These are phyloP conservation scores for Malthinus flaveolus DNA, from an alignment of 2,888 invertebrate genomes.

Conservation along the genomic window DNA sequence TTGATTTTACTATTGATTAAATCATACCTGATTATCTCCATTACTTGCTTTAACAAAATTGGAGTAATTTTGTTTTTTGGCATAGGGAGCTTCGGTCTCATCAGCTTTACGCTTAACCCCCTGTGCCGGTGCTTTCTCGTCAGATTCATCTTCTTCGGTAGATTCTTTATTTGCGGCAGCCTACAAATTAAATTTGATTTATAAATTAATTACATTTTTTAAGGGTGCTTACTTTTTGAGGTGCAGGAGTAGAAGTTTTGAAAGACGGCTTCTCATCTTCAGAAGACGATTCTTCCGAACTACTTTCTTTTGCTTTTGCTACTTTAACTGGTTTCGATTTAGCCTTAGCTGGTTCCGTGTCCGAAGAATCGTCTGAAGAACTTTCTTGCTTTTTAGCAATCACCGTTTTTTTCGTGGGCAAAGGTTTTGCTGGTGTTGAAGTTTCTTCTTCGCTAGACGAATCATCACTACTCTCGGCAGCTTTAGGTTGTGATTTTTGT, in stretches of 20 bases:
- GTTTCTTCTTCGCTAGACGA: slow-evolving; percentile 4
- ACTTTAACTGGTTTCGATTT: slow-evolving; percentile 12
- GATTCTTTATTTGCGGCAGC: slow-evolving; percentile 50
- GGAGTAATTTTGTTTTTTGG: slow-evolving; percentile 63
- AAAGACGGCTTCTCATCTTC: slow-evolving; percentile 35
- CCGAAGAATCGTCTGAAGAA: slow-evolving; percentile 38
- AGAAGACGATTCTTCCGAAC: slow-evolving; percentile 53
- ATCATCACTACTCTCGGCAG: neutral
- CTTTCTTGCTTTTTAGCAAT: slow-evolving; percentile 12
- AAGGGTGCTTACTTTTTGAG: neutral
- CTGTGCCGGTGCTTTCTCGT: slow-evolving; percentile 33
- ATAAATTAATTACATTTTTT: neutral
- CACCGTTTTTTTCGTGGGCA: slow-evolving; percentile 11
- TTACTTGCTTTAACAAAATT: slow-evolving; percentile 71
- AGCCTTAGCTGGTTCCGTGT: slow-evolving; percentile 27
- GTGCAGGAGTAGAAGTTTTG: slow-evolving; percentile 9
- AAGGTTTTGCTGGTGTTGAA: slow-evolving; percentile 25
- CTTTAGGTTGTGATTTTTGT: no score
- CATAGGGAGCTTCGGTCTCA: slow-evolving; percentile 49
- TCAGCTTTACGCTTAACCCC: slow-evolving; percentile 54
- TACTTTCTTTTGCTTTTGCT: slow-evolving; percentile 45
- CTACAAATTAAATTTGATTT: slow-evolving; percentile 22
- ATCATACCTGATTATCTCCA: slow-evolving; percentile 35
- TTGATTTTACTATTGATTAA: no score
- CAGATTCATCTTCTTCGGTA: slow-evolving; percentile 42